These are phyloP conservation scores for Urophycis tenuis DNA, from an alignment of 2,797 vertebrate species.

Conservation along the genomic window DNA sequence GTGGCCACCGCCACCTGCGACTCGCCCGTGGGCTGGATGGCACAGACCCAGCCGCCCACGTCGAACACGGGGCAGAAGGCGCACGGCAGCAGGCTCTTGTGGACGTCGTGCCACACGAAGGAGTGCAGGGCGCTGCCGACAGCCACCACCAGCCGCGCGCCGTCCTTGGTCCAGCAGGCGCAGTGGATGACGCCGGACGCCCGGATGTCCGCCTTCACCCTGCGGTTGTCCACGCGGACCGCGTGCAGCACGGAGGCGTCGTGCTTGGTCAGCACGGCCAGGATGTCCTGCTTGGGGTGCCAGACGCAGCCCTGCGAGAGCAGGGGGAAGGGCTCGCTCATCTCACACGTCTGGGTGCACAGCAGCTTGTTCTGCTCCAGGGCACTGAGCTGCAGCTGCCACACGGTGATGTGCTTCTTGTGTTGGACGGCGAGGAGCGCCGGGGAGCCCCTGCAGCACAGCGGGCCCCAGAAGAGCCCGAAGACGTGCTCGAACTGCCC, in stretches of 20 bases:
- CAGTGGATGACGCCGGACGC: slow-evolving; percentile 78
- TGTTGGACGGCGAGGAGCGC: slow-evolving; percentile 90
- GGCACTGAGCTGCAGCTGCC: slow-evolving; percentile 80
- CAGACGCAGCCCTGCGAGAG: slow-evolving; percentile 91
- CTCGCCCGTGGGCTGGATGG: slow-evolving; percentile 73
- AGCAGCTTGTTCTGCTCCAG: slow-evolving; percentile 78
- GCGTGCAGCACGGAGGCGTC: slow-evolving; percentile 80
- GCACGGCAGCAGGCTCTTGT: slow-evolving; percentile 79
- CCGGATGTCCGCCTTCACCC: slow-evolving; percentile 77
- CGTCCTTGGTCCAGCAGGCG: slow-evolving; percentile 91
- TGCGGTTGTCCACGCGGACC: slow-evolving; percentile 72
- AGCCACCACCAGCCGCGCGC: slow-evolving; percentile 85
- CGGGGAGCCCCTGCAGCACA: slow-evolving; percentile 61
- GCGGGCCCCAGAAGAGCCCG: slow-evolving; percentile 85
- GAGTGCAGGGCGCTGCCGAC: slow-evolving; percentile 83
- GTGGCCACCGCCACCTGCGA: slow-evolving; percentile 83
- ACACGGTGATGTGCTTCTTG: slow-evolving; percentile 82
- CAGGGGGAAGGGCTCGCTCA: slow-evolving; percentile 81
- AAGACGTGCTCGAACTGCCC: slow-evolving; percentile 89
- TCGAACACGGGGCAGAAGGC: slow-evolving; percentile 84
- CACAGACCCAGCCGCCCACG: slow-evolving; percentile 79
- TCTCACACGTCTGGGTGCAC: slow-evolving; percentile 86
- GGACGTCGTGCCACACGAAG: slow-evolving; percentile 84
- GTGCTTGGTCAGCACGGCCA: slow-evolving; percentile 82
- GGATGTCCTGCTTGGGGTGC: slow-evolving; percentile 83